Percentiles rank a stretch among this genome's conserved stretches.
phyloP scores from a whole-genome alignment of 2,888 invertebrate species.

The Eurytoma adleriae region DNA sequence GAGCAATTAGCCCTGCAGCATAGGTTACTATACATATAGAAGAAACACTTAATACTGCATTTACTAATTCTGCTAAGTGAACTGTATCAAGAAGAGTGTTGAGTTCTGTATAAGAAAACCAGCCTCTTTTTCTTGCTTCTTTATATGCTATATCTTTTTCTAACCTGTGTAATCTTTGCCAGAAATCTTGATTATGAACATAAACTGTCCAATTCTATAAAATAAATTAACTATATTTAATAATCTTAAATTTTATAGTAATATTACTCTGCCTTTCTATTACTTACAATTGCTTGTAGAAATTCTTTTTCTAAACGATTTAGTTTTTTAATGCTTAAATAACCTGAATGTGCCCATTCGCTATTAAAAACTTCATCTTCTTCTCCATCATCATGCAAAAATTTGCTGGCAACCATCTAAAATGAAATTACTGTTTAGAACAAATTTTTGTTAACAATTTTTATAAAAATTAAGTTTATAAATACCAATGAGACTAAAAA shows the following conservation, averaged over 20 bases:
- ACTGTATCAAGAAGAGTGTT: constrained; percentile 78
- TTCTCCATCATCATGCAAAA: constrained; percentile 94
- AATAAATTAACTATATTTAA: constrained; percentile 41
- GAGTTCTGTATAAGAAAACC: constrained; percentile 90
- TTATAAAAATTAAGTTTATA: constrained; percentile 2
- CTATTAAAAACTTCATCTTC: constrained; percentile 93
- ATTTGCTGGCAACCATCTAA: constrained; percentile 97
- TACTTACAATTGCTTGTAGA: constrained; percentile 90
- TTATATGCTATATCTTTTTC: constrained; percentile 85
- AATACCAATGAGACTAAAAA: constrained; percentile 93
- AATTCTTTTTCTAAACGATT: constrained; percentile 92
- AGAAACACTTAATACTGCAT: constrained; percentile 78
- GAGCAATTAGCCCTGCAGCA: constrained; percentile 79
- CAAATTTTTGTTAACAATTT: constrained; percentile 7
- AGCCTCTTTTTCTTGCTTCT: constrained; percentile 85
- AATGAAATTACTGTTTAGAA: constrained; percentile 2
- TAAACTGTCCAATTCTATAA: constrained; percentile 91
- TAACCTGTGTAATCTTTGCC: constrained; percentile 82
- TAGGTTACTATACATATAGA: constrained; percentile 81
- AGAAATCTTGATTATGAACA: constrained; percentile 86
- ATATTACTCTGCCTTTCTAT: too few relatives aligned
- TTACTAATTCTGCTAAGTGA: constrained; percentile 77
- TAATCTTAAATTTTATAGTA: not conserved
- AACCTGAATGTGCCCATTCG: constrained; percentile 94
- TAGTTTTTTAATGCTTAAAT: constrained; percentile 84